These are phyloP conservation scores for Muschampia plurimacula DNA, from an alignment of 2,888 invertebrate genomes.

Conservation along the genomic window DNA sequence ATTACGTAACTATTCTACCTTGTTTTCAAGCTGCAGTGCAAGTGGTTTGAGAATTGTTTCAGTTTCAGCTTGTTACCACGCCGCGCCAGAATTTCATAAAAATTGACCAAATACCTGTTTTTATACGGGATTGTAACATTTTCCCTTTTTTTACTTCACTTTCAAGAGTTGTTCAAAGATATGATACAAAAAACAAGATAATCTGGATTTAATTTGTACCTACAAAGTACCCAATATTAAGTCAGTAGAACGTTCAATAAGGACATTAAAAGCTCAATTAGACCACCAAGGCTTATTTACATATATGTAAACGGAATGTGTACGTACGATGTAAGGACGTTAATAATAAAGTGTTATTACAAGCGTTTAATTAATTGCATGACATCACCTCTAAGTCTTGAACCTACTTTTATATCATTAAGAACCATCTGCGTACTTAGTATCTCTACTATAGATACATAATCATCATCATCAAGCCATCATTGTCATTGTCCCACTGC, in stretches of 20 bases:
- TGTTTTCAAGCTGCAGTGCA: constrained; percentile 15
- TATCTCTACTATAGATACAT: too few relatives aligned
- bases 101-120: background rate
- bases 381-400: background rate
- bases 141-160: background rate
- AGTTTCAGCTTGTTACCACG: background rate
- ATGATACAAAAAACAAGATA: background rate
- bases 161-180: background rate
- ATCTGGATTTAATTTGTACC: background rate
- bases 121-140: background rate
- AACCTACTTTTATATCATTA: background rate
- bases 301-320: background rate
- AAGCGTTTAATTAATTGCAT: constrained; percentile 10
- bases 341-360: background rate
- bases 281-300: background rate
- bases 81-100: background rate
- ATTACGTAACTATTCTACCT: constrained; percentile 28
- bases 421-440: background rate
- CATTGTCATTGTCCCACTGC: too few relatives aligned
- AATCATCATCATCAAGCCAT: too few relatives aligned
- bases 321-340: background rate
- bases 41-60: constrained; percentile 13
- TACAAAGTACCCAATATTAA: background rate
- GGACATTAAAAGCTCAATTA: background rate
- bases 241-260: background rate